These are phyloP conservation scores for Alces alces DNA, from an alignment of 2,113 vertebrate genomes.

Conservation along the genomic window DNA sequence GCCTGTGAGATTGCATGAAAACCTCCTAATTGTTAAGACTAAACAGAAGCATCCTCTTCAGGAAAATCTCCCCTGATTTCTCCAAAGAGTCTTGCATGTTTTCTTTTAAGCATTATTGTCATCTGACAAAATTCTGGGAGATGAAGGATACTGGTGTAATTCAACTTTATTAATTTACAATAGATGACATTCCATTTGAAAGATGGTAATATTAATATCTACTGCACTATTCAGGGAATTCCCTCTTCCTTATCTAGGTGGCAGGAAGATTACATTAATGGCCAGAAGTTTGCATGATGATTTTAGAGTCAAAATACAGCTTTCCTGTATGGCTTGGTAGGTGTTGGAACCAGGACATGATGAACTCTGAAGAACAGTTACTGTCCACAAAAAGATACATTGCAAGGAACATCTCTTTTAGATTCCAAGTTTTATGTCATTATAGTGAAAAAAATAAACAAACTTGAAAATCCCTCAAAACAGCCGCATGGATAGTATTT, in stretches of 20 bases:
- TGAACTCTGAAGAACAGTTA: neutral
- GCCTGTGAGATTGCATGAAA: neutral
- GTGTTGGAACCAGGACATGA: neutral
- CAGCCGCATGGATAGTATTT: neutral
- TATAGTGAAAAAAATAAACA: neutral
- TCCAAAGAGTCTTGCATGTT: neutral
- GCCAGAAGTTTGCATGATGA: neutral
- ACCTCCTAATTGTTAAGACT: neutral
- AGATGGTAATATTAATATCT: neutral
- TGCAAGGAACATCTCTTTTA: neutral
- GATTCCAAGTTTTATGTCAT: neutral
- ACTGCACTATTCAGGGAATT: neutral
- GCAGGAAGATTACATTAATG: neutral
- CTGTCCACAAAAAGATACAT: neutral
- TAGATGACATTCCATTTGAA: neutral
- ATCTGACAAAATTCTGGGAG: neutral
- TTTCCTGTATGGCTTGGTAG: neutral
- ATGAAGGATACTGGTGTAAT: neutral
- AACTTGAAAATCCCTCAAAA: neutral
- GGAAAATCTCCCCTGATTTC: neutral
- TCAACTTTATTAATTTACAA: neutral
- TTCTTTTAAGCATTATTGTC: neutral
- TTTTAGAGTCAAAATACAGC: neutral
- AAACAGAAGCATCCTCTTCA: neutral
- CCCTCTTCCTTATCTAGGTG: neutral